These are phyloP conservation scores for Synergus gifuensis DNA, from an alignment of 2,888 invertebrate species.

Conservation along the genomic window DNA sequence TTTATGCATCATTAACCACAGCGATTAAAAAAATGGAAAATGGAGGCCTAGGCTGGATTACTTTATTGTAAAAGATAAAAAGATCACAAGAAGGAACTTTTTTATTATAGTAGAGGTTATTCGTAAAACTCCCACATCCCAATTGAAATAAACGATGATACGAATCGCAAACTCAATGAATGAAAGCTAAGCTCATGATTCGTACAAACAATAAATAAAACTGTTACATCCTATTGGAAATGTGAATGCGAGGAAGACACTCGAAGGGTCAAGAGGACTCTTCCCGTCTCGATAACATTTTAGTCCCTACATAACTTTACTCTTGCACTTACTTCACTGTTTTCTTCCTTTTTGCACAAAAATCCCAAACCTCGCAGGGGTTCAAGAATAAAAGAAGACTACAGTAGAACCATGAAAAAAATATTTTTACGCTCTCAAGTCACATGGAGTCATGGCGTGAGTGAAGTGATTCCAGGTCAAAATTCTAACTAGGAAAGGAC, in stretches of 20 bases:
- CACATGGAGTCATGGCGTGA: neutral
- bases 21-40: neutral
- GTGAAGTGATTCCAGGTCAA: neutral
- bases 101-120: no score
- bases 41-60: no score
- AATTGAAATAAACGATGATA: neutral
- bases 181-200: slow-evolving; percentile 8
- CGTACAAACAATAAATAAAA: slow-evolving; percentile 26
- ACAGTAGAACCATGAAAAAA: neutral
- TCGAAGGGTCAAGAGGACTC: slow-evolving; percentile 54
- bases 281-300: slow-evolving; percentile 56
- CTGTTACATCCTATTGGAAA: slow-evolving; percentile 25
- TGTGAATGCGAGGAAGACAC: slow-evolving; percentile 48
- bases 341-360: neutral
- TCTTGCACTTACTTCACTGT: neutral
- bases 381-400: neutral
- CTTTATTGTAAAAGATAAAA: no score
- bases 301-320: neutral
- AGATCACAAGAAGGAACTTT: no score
- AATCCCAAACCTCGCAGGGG: neutral
- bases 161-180: neutral
- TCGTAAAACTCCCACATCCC: neutral
- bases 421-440: neutral
- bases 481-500: neutral
- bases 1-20: neutral